phyloP scores from a whole-genome alignment of 2,888 invertebrate species.

The Platycnemis pennipes region DNA sequence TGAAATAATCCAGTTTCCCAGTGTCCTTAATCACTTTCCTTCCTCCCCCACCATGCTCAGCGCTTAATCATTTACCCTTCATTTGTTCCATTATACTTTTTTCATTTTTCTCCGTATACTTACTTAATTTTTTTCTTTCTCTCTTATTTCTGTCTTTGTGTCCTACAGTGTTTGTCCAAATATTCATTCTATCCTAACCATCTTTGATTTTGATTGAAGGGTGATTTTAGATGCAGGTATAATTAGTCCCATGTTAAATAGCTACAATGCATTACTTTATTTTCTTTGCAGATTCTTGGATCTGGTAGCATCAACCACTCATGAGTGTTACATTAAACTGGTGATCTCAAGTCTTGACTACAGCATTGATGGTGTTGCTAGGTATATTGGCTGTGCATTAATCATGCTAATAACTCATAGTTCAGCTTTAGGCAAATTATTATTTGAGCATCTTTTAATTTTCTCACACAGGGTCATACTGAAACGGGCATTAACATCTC shows the following conservation, averaged over 20 bases:
- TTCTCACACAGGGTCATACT: conserved; percentile 79
- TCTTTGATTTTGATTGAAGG: no score
- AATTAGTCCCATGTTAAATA: not conserved
- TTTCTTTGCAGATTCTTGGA: conserved; percentile 85
- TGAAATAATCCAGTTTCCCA: no score
- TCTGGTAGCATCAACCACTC: conserved; percentile 90
- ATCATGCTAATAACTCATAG: not conserved
- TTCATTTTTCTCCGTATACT: not conserved
- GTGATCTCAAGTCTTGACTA: conserved; percentile 96
- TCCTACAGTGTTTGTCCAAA: no score
- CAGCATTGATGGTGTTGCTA: conserved; percentile 86
- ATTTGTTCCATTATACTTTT: no score
- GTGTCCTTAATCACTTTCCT: no score
- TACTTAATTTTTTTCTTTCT: not conserved
- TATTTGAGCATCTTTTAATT: not conserved
- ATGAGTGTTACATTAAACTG: conserved; percentile 96
- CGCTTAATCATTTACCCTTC: no score
- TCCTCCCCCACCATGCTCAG: no score
- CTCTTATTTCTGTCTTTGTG: not conserved
- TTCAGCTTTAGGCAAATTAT: not conserved
- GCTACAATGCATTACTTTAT: not conserved
- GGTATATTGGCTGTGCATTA: conserved; percentile 80
- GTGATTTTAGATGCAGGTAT: not conserved
- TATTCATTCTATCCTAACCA: not conserved
- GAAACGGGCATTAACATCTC: conserved; percentile 80